Evolutionary conservation across 2,888 invertebrate species (phyloP), one percentile per base, ranked within the genome.

Genomic region (Xestoiulus laeticollis): DNA sequence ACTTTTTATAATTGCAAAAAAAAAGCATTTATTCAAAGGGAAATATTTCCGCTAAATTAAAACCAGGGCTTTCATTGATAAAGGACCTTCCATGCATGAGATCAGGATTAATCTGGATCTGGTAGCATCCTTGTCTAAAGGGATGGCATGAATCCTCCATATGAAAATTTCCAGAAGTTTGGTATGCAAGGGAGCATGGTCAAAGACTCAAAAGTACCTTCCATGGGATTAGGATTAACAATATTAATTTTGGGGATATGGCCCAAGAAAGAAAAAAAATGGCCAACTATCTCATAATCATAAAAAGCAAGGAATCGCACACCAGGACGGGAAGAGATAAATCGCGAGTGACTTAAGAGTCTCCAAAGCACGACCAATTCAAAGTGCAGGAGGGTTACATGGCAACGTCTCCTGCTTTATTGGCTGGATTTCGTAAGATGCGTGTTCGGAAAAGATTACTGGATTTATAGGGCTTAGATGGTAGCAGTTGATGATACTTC

Each of bases 381-480:
- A 78, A 22, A 78, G 78, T 78, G 78, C 78, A 78, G 78, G 78
- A 78, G 78, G 78, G 78, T 78, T 78, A 78, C 78, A 30, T 78
- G 78, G 85, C 85, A 38, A 85, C 85, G 38, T 85, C 85, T 85
- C 44, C n/a, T 38, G 85, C 38, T 85, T 85, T 85, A 85, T 85
- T 85, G 44, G 85, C 1, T 44, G 44, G 44, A 43, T 85, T 85
- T 85, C 38, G 38, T 85, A 85, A 85, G 85, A 85, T 44, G 85
- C 44, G 85, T 85, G 85, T 85, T 85, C 85, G 38, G 85, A n/a
- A 85, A 85, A 85, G 85, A 85, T 85, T 85, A 85, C 44, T 85
- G 85, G 85, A 85, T 85, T 85, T 85, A 85, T 85, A 44, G 85
- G 44, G 85, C 85, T 85, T 85, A 85, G 38, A 85, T 43, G 85